Percentiles rank a stretch among this genome's conserved stretches.
Evolutionary conservation across 2,888 invertebrate genomes (phyloP).

Genomic region (Branchellion lobata): DNA sequence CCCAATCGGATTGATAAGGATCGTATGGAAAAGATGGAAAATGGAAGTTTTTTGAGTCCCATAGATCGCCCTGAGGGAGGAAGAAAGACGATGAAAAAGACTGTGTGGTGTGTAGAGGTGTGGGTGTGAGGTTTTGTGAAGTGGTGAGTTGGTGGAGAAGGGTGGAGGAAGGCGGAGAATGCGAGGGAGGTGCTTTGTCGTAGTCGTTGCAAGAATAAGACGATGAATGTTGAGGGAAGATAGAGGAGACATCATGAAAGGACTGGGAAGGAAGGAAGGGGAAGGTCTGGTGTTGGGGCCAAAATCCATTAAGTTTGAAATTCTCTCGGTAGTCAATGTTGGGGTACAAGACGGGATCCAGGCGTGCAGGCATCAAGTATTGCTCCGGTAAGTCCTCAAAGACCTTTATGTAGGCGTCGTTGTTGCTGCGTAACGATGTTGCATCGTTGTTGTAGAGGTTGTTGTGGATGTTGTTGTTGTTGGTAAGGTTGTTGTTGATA

Average conservation of each 20-base stretch:
- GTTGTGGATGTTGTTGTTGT: not conserved
- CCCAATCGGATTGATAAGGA: not conserved
- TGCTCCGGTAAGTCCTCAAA: not conserved
- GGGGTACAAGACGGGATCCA: not conserved
- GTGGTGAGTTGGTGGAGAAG: conserved; percentile 57
- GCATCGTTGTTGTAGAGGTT: not conserved
- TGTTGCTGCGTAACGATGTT: not conserved
- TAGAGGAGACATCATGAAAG: not conserved
- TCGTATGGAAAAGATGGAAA: conserved; percentile 12
- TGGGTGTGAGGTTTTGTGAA: not conserved
- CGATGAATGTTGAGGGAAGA: not conserved
- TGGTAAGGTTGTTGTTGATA: not conserved
- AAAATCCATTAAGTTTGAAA: conserved; percentile 1
- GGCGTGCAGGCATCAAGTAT: not conserved
- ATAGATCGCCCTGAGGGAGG: not conserved
- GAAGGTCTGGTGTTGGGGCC: not conserved
- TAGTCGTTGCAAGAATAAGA: not conserved
- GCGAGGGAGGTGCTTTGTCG: conserved; percentile 52
- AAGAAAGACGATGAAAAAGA: not conserved
- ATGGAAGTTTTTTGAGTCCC: not conserved
- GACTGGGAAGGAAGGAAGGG: not conserved
- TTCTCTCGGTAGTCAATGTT: not conserved
- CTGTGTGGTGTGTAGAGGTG: not conserved
- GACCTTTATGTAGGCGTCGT: not conserved
- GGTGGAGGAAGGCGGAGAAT: conserved; percentile 55